Percentiles rank a stretch among this genome's conserved stretches.
Conservation (phyloP, 2,113 vertebrate genomes). For the Suricata suricatta region DNA sequence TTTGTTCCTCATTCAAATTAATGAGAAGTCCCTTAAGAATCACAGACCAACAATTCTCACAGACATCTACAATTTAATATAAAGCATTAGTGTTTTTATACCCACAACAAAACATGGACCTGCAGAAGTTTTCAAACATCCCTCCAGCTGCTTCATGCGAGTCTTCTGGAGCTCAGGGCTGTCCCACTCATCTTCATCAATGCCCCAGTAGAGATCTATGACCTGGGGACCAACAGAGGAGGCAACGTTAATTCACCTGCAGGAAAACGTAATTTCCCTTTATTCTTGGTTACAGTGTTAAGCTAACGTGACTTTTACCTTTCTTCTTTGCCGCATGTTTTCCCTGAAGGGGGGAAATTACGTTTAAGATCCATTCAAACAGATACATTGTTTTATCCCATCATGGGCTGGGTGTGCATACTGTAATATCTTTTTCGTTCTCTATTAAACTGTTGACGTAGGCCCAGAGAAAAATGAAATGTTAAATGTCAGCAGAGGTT, state of each 20-base stretch:
- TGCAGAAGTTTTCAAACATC: conserved; percentile 97
- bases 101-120: conserved; percentile 99
- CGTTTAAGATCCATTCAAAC: conserved; percentile 33
- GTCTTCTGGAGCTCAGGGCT: conserved; percentile 94
- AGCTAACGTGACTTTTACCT: background rate
- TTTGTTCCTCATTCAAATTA: background rate
- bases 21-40: conserved; percentile 24
- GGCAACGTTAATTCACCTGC: conserved; percentile 26
- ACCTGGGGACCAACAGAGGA: conserved; percentile 86
- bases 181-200: conserved; percentile 95
- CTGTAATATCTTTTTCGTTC: conserved; percentile 25
- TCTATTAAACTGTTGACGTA: conserved; percentile 51
- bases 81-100: conserved; percentile 88
- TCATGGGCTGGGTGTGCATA: background rate
- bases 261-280: background rate
- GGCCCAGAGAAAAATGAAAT: conserved; percentile 63
- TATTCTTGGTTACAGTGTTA: background rate
- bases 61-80: conserved; percentile 60
- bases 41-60: conserved; percentile 35
- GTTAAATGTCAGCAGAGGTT: conserved; percentile 37
- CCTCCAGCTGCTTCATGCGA: conserved; percentile 96
- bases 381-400: background rate
- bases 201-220: conserved; percentile 98
- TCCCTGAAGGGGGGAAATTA: background rate
- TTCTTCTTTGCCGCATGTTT: background rate